These are phyloP conservation scores for Isaurus tuberculatus DNA, from an alignment of 92 coral and sea anemone species.

Conservation along the genomic window DNA sequence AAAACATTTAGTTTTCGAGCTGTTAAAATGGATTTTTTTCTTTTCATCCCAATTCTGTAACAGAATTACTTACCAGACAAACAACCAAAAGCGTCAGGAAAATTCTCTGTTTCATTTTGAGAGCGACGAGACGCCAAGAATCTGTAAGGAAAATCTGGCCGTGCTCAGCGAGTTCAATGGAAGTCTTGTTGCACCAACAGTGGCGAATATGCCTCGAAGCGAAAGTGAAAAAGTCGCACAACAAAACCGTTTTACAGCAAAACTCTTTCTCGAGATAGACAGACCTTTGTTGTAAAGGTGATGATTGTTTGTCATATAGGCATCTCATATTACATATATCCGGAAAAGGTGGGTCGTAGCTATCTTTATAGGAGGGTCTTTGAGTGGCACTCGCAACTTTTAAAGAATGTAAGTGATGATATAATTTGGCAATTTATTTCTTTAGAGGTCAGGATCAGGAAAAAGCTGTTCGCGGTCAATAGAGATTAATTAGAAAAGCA, in stretches of 20 bases:
- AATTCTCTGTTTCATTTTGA: conserved; percentile 20
- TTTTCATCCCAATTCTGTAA: not conserved
- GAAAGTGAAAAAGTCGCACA: not conserved
- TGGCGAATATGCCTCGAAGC: not conserved
- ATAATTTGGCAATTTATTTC: not conserved
- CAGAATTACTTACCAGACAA: conserved; percentile 24
- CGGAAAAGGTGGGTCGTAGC: conserved; percentile 48
- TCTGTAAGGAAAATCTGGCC: not conserved
- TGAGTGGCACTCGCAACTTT: conserved; percentile 24
- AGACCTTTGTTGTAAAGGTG: conserved; percentile 9
- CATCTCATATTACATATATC: conserved; percentile 32
- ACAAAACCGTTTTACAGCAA: too few relatives aligned
- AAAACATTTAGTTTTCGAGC: not conserved
- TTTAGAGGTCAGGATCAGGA: not conserved
- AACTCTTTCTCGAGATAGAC: conserved; percentile 3
- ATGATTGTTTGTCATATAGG: conserved; percentile 15
- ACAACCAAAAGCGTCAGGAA: not conserved
- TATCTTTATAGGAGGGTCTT: conserved; percentile 1
- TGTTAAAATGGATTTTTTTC: not conserved
- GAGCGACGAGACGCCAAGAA: not conserved
- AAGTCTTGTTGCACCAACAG: not conserved
- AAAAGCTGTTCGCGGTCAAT: too few relatives aligned
- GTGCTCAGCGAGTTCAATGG: not conserved
- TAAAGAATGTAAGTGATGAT: not conserved
- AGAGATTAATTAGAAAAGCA: too few relatives aligned